Conservation (phyloP, 2,888 invertebrate genomes). For the Megamerina dolium region DNA sequence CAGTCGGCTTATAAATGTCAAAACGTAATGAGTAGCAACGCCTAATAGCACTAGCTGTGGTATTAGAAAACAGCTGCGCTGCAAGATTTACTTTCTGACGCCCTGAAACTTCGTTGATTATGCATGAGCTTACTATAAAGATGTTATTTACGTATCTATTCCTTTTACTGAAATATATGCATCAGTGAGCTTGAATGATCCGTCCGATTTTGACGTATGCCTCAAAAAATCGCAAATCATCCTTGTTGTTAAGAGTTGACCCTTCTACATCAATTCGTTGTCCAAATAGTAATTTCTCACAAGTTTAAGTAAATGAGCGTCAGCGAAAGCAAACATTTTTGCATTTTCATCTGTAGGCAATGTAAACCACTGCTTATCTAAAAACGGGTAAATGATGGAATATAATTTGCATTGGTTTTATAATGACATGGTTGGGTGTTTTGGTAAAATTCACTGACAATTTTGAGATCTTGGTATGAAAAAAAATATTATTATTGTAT, state of each 20-base stretch:
- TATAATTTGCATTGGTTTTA: too few relatives aligned
- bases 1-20: constrained; percentile 13
- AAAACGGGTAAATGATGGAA: too few relatives aligned
- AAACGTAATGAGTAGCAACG: constrained; percentile 7
- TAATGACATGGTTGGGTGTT: too few relatives aligned
- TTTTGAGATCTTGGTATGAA: too few relatives aligned
- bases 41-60: constrained; percentile 12
- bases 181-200: constrained; percentile 6
- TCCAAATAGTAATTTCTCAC: constrained; percentile 21
- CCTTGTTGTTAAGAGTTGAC: not conserved
- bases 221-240: constrained; percentile 9
- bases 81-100: constrained; percentile 13
- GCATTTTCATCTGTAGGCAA: too few relatives aligned
- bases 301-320: constrained; percentile 18
- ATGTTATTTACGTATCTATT: not conserved
- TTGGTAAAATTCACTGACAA: too few relatives aligned
- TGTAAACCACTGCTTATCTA: too few relatives aligned
- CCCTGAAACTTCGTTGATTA: too few relatives aligned
- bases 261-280: constrained; percentile 14
- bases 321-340: constrained; percentile 17
- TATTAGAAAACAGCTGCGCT: constrained; percentile 11
- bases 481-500: too few relatives aligned
- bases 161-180: constrained; percentile 9
- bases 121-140: constrained; percentile 8
- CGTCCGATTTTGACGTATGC: constrained; percentile 1